Base-by-base conservation (phyloP, 2,888 invertebrate genomes). In the Mesochorus sp. region DNA sequence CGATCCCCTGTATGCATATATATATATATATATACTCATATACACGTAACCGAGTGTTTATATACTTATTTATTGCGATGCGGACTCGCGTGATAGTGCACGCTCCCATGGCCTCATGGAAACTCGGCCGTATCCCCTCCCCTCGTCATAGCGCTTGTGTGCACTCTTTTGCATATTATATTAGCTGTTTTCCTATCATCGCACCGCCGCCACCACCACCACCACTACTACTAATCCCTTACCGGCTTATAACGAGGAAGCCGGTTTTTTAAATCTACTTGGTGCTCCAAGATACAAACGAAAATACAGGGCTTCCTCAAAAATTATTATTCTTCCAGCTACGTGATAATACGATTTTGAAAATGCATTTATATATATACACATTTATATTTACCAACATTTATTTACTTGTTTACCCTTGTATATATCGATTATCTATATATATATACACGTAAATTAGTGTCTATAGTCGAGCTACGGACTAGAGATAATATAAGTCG, bases 71-170 rank as follows among this genome's bases (percentile, higher is more conserved):
- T 17, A 42, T 26, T 28, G 42, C 61, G 14, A 28, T 21, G 62
- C 3, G 10, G 12, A 21, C 19, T 24, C 24, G 64, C 64, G 21
- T n/a, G n/a, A 62, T 19, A 34, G n/a, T 34, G 12, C 12, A 31
- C 21, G 47, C 62, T 8, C 12, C 8, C 44, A 17, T 28, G 44
- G 14, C 2, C 44, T 57, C 70, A 75, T 70, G 26, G 64, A 79
- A 71, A 75, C 53, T 39, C 51, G 55, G 53, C 62, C 4, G 21
- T 44, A 53, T 37, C 42, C 66, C 51, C 34, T 17, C 28, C 39
- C 28, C 14, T 14, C 24, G 19, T 10, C 3, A 26, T n/a, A 17
- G 17, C 17, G 12, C 5, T 19, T 12, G 17, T 39, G 10, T 10
- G 5, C 5, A 5, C 24, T 12, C 17, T 4, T 21, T 17, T 10